Evolutionary conservation across 2,888 invertebrate species (phyloP), one percentile per base, ranked within the genome.

Genomic region (Parelbella ahira): DNA sequence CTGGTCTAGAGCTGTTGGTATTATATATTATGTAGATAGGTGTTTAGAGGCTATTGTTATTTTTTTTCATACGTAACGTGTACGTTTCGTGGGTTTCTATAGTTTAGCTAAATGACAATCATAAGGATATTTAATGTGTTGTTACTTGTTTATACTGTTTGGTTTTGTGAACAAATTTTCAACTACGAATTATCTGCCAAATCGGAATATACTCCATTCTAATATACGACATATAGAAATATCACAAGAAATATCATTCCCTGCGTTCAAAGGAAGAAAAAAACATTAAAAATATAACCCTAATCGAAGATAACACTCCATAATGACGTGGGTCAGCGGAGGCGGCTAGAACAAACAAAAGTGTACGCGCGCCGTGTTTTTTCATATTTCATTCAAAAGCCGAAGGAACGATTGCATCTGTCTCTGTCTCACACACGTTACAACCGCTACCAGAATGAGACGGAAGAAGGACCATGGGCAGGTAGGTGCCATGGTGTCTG

Each of bases 261-360:
- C 74, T 71, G 75, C 66, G 70, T 71, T 64, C 54, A 66, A 75
- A 81, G 74, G 62, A 48, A 52, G 54, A 54, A 63, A 70, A 68
- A 71, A 68, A 56, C 60, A 68, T 76, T 74, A 80, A 82, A 84
- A 84, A 84, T 83, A 76, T 82, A 82, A 78, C 74, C 74, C 72
- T 78, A 79, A 79, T 79, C 75, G 74, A 67, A 76, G 78, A 81
- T 83, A 84, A 83, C 84, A 80, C 80, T 79, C 68, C 69, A 82
- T 86, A 84, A 83, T 84, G 86, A 84, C 77, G 42, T 75, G 82
- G 84, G 83, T 81, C 80, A 75, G 73, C 58, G 66, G 68, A 62
- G 73, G 83, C 86, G 86, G 86, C 73, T 84, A 84, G 86, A 86
- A 86, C 86, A 87, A 87, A 87, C 82, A 87, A 61, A 60, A 67